phyloP scores from a whole-genome alignment of 2,888 invertebrate genomes.

The Epsilonema sp. region DNA sequence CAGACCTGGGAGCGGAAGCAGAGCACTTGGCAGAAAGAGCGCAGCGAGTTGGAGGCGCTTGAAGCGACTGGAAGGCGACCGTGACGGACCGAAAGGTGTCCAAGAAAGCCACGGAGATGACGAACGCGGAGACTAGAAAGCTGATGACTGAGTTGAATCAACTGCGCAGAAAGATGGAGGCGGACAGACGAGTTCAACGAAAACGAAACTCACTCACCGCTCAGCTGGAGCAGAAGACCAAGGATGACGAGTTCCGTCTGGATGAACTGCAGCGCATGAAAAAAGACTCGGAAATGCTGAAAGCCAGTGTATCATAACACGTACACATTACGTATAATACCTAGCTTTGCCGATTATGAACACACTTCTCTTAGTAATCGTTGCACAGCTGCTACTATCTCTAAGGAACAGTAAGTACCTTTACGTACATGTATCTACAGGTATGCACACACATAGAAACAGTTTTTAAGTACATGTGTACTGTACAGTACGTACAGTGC shows the following conservation, averaged over 20 bases:
- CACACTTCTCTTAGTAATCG: too few relatives aligned
- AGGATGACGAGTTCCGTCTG: neutral
- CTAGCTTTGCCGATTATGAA: too few relatives aligned
- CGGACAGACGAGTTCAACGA: neutral
- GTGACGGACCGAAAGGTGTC: constrained; percentile 3
- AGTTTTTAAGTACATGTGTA: too few relatives aligned
- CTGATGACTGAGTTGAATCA: constrained; percentile 11
- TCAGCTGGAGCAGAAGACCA: constrained; percentile 1
- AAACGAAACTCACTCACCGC: neutral
- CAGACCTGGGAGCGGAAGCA: constrained; percentile 6
- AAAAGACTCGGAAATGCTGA: constrained; percentile 2
- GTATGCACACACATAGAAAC: too few relatives aligned
- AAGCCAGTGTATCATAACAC: constrained; percentile 2
- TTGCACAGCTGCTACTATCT: too few relatives aligned
- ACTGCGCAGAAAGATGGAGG: neutral
- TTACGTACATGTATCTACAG: too few relatives aligned
- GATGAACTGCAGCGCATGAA: neutral
- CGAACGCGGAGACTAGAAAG: constrained; percentile 11
- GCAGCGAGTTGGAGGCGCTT: constrained; percentile 1
- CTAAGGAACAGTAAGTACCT: too few relatives aligned
- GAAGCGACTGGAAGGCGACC: constrained; percentile 3
- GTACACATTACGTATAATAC: too few relatives aligned
- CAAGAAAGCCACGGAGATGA: constrained; percentile 8
- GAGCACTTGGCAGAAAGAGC: neutral
- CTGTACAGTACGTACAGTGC: too few relatives aligned